Evolutionary conservation across 2,113 vertebrate species (phyloP), one percentile per base, ranked within the genome.

Genomic region (Onychostruthus taczanowskii): DNA sequence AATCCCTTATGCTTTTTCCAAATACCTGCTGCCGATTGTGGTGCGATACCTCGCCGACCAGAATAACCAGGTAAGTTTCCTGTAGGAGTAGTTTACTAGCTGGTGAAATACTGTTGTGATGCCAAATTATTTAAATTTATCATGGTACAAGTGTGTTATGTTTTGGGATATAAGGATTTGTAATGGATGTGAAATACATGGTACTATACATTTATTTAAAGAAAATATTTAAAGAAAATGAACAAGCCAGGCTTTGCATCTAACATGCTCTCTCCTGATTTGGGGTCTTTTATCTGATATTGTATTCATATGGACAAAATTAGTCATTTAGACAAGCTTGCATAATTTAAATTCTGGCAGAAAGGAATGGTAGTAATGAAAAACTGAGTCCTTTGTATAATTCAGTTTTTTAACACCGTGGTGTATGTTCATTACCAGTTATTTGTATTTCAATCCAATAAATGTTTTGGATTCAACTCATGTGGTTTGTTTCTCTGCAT

Each of bases 1-100:
- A 24, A 98, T 99, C 82, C 98, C 98, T 0, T 98, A 97, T 24
- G 98, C 98, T 82, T 99, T 99, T 94, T 98, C 98, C 91, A 99
- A 98, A 92, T 99, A 98, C 95, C 97, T 99, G n/a, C 93, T 99
- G 3, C 99, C 99, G 33, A 98, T 99, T 68, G 98, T 99, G 95
- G 98, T 99, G 83, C 95, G 98, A 72, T 99, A 99, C 90, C 98
- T 99, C 0, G 98, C 98, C 84, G 99, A 99, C 94, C 98, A 98
- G 95, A 99, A 99, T 93, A 99, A 99, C 91, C 98, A 99, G 98
- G 99, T 99, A 89, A 89, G 96, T 66, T 24, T 84, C 35, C 35
- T 28, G 26, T 58, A n/a, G 52, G 78, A 43, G 27, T 33, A 68
- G 30, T 82, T 68, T 43, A 5, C 58, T 63, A 35, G 11, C 24